These are phyloP conservation scores for Eublepharis macularius DNA, from an alignment of 2,113 vertebrate species.

Conservation along the genomic window DNA sequence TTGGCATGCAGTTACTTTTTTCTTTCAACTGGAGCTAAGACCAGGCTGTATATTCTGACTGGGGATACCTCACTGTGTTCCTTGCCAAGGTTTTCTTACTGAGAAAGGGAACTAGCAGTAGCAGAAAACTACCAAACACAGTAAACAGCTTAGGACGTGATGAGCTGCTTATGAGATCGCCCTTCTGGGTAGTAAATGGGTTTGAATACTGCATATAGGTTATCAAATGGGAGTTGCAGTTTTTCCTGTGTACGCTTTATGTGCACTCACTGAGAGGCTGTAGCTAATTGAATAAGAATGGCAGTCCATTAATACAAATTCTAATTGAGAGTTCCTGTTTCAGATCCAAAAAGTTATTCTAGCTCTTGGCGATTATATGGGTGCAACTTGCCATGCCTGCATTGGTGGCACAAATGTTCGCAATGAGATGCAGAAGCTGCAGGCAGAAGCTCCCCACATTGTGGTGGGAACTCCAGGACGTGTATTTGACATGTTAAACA, in stretches of 20 bases:
- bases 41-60: background rate
- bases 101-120: background rate
- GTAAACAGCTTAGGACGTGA: background rate
- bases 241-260: background rate
- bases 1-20: background rate
- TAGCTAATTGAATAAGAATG: background rate
- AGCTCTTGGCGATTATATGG: constrained; percentile 91
- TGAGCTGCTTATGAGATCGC: background rate
- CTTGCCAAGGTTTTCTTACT: background rate
- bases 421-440: constrained; percentile 89
- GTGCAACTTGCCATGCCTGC: constrained; percentile 88
- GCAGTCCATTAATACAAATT: background rate
- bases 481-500: constrained; percentile 89
- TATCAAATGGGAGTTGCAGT: background rate
- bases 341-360: constrained; percentile 90
- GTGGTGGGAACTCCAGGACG: constrained; percentile 89
- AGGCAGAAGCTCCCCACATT: constrained; percentile 88
- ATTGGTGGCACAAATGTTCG: constrained; percentile 89
- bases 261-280: background rate
- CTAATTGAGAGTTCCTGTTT: constrained; percentile 38
- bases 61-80: background rate
- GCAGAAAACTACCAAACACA: background rate
- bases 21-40: background rate
- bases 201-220: background rate
- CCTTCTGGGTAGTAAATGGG: background rate